Conservation (phyloP, 2,797 vertebrate species). For the Muscicapa striata region DNA sequence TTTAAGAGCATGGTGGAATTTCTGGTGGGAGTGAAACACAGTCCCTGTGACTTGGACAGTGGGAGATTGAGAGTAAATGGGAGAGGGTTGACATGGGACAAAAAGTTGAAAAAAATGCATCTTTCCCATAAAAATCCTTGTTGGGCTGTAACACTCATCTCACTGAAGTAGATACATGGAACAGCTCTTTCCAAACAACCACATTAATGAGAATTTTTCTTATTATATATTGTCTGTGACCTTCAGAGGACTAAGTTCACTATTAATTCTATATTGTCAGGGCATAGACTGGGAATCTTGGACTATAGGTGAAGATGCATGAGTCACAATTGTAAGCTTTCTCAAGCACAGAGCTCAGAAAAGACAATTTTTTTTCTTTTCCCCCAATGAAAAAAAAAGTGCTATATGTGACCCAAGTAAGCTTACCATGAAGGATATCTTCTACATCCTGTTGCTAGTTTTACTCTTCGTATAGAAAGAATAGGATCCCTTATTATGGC, state of each 20-base stretch:
- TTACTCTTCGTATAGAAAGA: not conserved
- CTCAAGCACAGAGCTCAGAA: not conserved
- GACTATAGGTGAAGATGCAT: not conserved
- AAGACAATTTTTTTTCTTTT: not conserved
- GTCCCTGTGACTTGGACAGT: fast-evolving
- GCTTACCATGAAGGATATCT: not conserved
- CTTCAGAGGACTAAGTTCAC: not conserved
- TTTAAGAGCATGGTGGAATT: not conserved
- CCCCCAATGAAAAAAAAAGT: not conserved
- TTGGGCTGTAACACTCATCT: not conserved
- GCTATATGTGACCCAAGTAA: not conserved
- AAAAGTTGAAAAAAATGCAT: not conserved
- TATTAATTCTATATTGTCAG: not conserved
- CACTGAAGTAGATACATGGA: not conserved
- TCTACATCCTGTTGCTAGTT: not conserved
- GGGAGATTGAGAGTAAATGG: not conserved
- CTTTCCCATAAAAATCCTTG: not conserved
- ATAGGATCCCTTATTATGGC: not conserved
- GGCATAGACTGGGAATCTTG: not conserved
- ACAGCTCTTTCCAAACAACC: not conserved
- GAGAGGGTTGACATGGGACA: not conserved
- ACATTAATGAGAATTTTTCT: not conserved
- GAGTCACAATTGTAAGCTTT: not conserved
- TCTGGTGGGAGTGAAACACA: not conserved
- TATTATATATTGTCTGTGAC: not conserved